A percentile compares a stretch with the other conserved stretches of the same genome.
Evolutionary conservation across 1,140 invertebrate genomes (phyloP).

Genomic region (Drosophila bocqueti): DNA sequence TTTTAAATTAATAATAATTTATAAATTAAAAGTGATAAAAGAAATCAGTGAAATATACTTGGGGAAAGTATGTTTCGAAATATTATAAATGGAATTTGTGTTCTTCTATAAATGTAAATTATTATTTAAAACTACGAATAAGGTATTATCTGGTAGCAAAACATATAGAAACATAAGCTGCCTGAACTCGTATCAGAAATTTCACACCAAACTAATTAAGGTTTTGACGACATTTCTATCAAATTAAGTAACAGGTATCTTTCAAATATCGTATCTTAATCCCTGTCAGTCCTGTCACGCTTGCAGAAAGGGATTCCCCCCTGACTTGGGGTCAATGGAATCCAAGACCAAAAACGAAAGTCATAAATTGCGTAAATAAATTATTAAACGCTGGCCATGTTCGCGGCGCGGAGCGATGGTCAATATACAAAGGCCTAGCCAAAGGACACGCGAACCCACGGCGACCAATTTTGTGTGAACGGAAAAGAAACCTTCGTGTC

Average conservation of each 20-base stretch:
- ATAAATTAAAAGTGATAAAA: too few relatives aligned
- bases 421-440: slow-evolving; percentile 23
- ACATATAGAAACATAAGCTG: background rate
- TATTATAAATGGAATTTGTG: background rate
- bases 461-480: slow-evolving; percentile 12
- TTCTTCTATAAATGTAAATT: background rate
- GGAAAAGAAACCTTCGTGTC: slow-evolving; percentile 14
- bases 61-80: background rate
- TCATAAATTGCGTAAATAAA: slow-evolving; percentile 81
- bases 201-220: background rate
- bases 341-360: slow-evolving; percentile 38
- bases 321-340: slow-evolving; percentile 63
- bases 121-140: background rate
- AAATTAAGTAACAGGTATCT: background rate
- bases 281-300: background rate
- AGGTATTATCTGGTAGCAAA: too few relatives aligned
- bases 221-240: background rate
- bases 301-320: slow-evolving; percentile 3
- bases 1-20: background rate
- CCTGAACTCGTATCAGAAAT: background rate
- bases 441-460: slow-evolving; percentile 51
- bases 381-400: slow-evolving; percentile 58
- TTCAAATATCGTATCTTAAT: slow-evolving; percentile 2
- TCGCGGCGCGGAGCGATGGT: slow-evolving; percentile 27
- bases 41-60: too few relatives aligned